Percentiles rank a stretch among this genome's conserved stretches.
These are phyloP conservation scores for Eurytoma californica DNA, from an alignment of 2,888 invertebrate genomes.

Conservation along the genomic window DNA sequence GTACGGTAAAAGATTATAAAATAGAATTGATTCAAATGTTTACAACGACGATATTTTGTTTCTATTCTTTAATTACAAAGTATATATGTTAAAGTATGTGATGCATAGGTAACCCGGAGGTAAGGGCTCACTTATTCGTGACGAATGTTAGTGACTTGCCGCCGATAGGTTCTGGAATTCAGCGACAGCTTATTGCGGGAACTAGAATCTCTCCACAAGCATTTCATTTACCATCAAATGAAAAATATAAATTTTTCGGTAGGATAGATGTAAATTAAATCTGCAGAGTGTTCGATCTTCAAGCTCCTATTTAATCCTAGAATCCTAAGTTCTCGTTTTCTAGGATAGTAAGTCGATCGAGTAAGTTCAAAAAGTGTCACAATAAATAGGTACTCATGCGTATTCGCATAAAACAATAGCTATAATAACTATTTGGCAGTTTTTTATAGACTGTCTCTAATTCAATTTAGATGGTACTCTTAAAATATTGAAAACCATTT, in stretches of 20 bases:
- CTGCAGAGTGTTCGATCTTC: background rate
- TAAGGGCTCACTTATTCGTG: constrained; percentile 56
- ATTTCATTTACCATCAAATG: background rate
- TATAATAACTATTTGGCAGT: too few relatives aligned
- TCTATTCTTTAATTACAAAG: too few relatives aligned
- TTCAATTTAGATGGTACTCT: too few relatives aligned
- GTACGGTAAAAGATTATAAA: too few relatives aligned
- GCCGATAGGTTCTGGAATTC: constrained; percentile 57
- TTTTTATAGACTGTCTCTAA: too few relatives aligned
- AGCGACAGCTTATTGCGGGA: constrained; percentile 49
- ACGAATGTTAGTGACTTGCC: constrained; percentile 54
- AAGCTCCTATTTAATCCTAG: constrained; percentile 17
- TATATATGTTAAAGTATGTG: too few relatives aligned
- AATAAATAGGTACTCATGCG: constrained; percentile 10
- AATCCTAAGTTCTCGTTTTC: constrained; percentile 16
- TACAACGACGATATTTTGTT: constrained; percentile 51
- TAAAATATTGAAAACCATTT: too few relatives aligned
- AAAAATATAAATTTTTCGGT: background rate
- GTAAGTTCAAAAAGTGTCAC: constrained; percentile 16
- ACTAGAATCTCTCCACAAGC: background rate
- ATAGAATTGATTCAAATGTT: background rate
- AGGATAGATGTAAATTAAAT: background rate
- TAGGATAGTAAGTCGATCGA: constrained; percentile 16
- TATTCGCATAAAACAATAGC: too few relatives aligned
- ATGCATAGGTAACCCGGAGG: constrained; percentile 36